phyloP scores from a whole-genome alignment of 2,797 vertebrate genomes.

The Cyprinodon diabolis region DNA sequence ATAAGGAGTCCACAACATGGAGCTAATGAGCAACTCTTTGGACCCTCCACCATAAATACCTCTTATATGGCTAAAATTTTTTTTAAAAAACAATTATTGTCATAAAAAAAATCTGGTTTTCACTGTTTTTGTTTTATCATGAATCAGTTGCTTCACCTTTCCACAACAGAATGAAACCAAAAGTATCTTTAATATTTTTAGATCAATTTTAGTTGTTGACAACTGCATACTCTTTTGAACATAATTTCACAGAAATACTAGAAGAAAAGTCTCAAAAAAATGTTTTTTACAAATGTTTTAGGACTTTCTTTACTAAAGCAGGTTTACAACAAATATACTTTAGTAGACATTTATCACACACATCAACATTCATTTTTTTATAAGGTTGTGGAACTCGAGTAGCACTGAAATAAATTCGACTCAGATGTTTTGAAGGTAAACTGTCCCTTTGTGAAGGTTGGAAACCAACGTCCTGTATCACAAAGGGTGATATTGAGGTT shows the following conservation, averaged over 20 bases:
- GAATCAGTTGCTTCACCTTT: neutral
- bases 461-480: too few species aligned
- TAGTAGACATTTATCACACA: neutral
- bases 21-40: neutral
- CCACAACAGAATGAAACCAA: neutral
- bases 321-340: neutral
- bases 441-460: neutral
- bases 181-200: too few species aligned
- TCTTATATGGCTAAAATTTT: too few species aligned
- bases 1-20: too few species aligned
- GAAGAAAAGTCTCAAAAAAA: too few species aligned
- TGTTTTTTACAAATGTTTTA: too few species aligned
- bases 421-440: neutral
- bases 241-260: too few species aligned
- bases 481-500: neutral
- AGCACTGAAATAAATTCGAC: neutral
- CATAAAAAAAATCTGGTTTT: neutral
- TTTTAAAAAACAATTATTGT: too few species aligned
- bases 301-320: neutral
- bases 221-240: too few species aligned
- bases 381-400: neutral
- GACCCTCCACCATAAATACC: too few species aligned
- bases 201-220: too few species aligned
- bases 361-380: neutral
- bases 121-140: neutral